A percentile compares a stretch with the other conserved stretches of the same genome.
These are phyloP conservation scores for Gobiocypris rarus DNA, from an alignment of 2,113 vertebrate species.

Conservation along the genomic window DNA sequence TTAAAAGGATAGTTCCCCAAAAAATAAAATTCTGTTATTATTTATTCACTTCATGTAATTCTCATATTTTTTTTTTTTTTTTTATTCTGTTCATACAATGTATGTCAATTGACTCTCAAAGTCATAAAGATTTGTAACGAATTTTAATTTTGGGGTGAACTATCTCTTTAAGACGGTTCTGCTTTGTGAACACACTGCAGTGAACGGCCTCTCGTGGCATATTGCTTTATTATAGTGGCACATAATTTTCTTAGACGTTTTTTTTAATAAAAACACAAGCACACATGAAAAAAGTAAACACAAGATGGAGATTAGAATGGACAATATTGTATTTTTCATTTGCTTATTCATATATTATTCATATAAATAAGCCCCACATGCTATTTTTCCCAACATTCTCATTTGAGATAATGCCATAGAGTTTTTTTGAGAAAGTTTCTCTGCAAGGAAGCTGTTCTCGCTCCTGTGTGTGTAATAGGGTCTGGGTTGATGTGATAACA, in stretches of 20 bases:
- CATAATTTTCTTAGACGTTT: neutral
- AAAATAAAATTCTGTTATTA: no score
- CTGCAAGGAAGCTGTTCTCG: constrained; percentile 50
- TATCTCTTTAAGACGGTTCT: neutral
- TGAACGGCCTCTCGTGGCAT: neutral
- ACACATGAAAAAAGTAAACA: neutral
- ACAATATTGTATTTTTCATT: neutral
- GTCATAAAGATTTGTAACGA: neutral
- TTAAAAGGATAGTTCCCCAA: no score
- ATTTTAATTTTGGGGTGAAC: neutral
- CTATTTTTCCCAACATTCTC: constrained; percentile 11
- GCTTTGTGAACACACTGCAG: neutral
- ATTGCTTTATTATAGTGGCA: neutral
- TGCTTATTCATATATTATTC: constrained; percentile 33
- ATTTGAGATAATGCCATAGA: constrained; percentile 33
- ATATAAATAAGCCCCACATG: neutral
- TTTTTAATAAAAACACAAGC: no score
- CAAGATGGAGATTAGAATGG: neutral
- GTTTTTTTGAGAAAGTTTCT: constrained; percentile 50
- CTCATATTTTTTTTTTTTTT: no score
- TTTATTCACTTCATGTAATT: no score
- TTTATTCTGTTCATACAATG: no score
- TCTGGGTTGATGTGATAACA: constrained; percentile 60
- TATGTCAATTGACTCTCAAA: no score
- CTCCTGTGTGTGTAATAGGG: constrained; percentile 34